Base-by-base conservation (phyloP, 2,888 invertebrate species). In the Laothoe populi region DNA sequence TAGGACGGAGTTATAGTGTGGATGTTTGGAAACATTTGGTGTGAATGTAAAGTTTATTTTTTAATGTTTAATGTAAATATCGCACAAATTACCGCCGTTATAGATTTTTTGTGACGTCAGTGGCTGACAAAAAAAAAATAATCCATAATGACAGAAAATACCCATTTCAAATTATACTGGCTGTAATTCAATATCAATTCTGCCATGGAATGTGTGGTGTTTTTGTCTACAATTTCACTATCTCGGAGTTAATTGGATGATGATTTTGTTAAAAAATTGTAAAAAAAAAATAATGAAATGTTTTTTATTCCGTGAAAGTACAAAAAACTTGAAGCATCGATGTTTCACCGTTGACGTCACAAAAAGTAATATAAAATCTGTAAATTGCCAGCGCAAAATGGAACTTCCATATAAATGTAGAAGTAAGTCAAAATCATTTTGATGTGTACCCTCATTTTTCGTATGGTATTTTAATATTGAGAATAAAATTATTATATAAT, bases 391-490 rank as follows among this genome's bases (percentile, higher is more conserved):
- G 44, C 61, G 77, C 76, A 78, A 74, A 65, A 42, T 71, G 66
- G 63, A 67, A 72, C 69, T 73, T 73, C 72, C 71, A 70, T 70
- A 67, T 68, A 66, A 69, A 68, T 68, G 11, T 74, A 78, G 71
- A 60, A 23, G 58, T 79, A 78, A 74, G 75, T 71, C 72, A 72
- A 71, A 71, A 66, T 68, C 70, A 72, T 79, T 80, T 78, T 71
- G 75, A 79, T 72, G 77, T 78, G 63, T 76, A 75, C 70, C 64
- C 38, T 40, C 40, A 23, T 38, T 38, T 57, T 58, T 72, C 73
- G 73, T 71, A 75, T 72, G 73, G 70, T 74, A 70, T 69, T 78
- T 72, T 63, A 72, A 74, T 72, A 77, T 77, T 73, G 71, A 68
- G 62, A 71, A 69, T 78, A 68, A 63, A 66, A n/a, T 40, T 58